Evolutionary conservation across 2,888 invertebrate genomes (phyloP).

Genomic region (Crocallis elinguaria): DNA sequence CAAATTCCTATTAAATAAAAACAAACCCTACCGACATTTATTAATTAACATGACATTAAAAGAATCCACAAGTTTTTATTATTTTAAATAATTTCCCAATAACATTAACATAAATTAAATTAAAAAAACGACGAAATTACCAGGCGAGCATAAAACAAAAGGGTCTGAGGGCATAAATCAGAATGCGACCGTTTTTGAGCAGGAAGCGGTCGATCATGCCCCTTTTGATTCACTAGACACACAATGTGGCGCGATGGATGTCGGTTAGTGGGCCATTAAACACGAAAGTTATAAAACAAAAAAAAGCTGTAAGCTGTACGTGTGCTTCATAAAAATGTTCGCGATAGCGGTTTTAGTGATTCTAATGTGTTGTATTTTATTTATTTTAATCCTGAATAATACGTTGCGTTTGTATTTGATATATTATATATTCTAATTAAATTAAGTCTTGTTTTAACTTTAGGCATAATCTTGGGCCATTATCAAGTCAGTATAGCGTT

Average conservation of each 20-base stretch:
- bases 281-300: slow-evolving; percentile 25
- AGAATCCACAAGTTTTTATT: slow-evolving; percentile 23
- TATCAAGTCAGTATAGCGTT: no score
- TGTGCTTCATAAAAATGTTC: no score
- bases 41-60: slow-evolving; percentile 25
- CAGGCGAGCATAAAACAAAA: slow-evolving; percentile 63
- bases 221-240: slow-evolving; percentile 57
- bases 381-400: no score
- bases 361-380: no score
- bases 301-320: no score
- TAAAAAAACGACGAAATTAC: slow-evolving; percentile 51
- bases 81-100: slow-evolving; percentile 22
- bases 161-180: slow-evolving; percentile 61
- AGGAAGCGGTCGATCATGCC: slow-evolving; percentile 82
- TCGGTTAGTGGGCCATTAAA: slow-evolving; percentile 38
- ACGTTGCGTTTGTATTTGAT: no score
- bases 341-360: no score
- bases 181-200: slow-evolving; percentile 66
- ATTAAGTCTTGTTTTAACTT: no score
- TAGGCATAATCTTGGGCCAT: no score
- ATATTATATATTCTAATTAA: no score
- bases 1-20: slow-evolving; percentile 14
- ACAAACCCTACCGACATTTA: slow-evolving; percentile 21
- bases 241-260: slow-evolving; percentile 52
- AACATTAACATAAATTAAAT: slow-evolving; percentile 47